Evolutionary conservation across 2,888 invertebrate species (phyloP), one percentile per base, ranked within the genome.

Genomic region (Colletes collaris): DNA sequence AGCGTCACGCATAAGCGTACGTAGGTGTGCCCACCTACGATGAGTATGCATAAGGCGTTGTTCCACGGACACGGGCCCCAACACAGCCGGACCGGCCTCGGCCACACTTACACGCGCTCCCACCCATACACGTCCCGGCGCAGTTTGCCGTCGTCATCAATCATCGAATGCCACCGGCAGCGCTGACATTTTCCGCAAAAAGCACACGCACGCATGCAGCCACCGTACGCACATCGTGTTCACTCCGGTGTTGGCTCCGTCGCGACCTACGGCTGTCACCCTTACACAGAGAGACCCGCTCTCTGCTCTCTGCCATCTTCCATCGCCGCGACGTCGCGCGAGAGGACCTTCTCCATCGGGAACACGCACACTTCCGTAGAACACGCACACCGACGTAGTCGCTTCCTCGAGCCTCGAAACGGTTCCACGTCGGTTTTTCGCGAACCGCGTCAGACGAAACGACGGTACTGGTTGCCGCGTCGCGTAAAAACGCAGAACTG

Each of bases 401-500:
- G 37, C n/a, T 10, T 16, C 44, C 44, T 40, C 5, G 6, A 27
- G 44, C 40, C 16, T 44, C 40, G 16, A 44, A 44, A 8, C 44
- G 8, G 40, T n/a, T 2, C 19, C 13, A 46, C 35, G 11, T 27
- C 55, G 27, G 19, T 19, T 37, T 59, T 59, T 53, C 56, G 27
- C 66, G 74, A 58, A 56, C 19, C 37, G 13, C 10, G 40, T 35
- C 50, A 35, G 49, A n/a, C 68, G 73, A 76, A 83, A 77, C 70
- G 59, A 73, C 65, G 67, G 74, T 68, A 76, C 81, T 84, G 87
- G 89, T 89, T 90, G 85, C 90, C 90, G 87, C 89, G 87, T 70
- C 91, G 91, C 91, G 92, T 91, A 92, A 92, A 92, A 92, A 92
- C 88, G 90, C 90, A 89, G 90, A 90, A 92, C 92, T 92, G 92